Evolutionary conservation across 2,888 invertebrate species (phyloP).

Genomic region (Lasioglossum vierecki): DNA sequence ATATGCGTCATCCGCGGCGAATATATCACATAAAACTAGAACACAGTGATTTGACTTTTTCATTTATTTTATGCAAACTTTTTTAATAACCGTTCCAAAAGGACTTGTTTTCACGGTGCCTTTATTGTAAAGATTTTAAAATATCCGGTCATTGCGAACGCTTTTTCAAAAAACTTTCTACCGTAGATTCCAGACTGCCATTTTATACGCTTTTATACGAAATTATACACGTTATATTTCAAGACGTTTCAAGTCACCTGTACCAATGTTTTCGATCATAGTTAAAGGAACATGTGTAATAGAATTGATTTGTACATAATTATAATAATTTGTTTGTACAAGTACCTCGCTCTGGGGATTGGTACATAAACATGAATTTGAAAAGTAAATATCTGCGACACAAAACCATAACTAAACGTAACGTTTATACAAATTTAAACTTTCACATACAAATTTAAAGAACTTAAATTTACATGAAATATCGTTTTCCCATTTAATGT

Average conservation of each 20-base stretch:
- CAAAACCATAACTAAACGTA: not conserved
- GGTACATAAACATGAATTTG: not conserved
- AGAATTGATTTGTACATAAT: not conserved
- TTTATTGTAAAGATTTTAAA: not conserved
- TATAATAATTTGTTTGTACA: not conserved
- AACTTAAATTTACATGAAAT: not conserved
- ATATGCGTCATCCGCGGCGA: not conserved
- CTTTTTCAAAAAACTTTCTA: not conserved
- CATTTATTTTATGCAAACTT: conserved; percentile 1
- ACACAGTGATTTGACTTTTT: not conserved
- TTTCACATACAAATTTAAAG: not conserved
- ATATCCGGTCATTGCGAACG: not conserved
- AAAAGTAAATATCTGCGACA: not conserved
- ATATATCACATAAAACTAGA: not conserved
- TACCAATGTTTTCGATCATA: not conserved
- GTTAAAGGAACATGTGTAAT: not conserved
- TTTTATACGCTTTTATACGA: not conserved
- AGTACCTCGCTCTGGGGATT: not conserved
- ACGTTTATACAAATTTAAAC: not conserved
- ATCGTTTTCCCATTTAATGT: too few relatives aligned
- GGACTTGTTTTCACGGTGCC: not conserved
- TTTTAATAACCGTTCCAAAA: not conserved
- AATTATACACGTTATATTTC: not conserved
- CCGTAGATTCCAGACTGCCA: not conserved
- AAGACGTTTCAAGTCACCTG: not conserved